Conservation (phyloP, 2,797 vertebrate genomes). For the Pelochelys cantorii region DNA sequence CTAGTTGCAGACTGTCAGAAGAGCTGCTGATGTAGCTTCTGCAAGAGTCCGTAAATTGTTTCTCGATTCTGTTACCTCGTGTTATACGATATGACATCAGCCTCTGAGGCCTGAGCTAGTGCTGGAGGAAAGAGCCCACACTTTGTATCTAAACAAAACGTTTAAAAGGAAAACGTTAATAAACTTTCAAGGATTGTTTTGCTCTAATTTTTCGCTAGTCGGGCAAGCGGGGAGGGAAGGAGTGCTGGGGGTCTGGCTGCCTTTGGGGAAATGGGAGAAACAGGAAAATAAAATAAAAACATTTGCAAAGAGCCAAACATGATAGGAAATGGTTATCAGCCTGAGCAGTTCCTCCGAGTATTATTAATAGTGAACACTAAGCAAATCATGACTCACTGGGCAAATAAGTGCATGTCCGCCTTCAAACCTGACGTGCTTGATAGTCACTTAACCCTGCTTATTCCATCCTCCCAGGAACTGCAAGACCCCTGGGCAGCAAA, state of each 20-base stretch:
- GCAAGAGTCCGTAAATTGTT: not conserved
- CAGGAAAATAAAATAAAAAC: conserved; percentile 72
- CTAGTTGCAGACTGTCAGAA: conserved; percentile 3
- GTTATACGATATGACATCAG: not conserved
- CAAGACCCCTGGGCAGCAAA: not conserved
- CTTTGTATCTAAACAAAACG: too few relatives aligned
- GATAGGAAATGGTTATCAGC: conserved; percentile 77
- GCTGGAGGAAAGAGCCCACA: not conserved
- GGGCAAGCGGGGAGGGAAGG: conserved; percentile 60
- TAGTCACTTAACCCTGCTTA: conserved; percentile 48
- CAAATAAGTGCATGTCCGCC: conserved; percentile 53
- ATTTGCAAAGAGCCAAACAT: conserved; percentile 57
- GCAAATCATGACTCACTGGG: conserved; percentile 60
- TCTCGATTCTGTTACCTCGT: conserved; percentile 20
- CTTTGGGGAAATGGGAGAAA: conserved; percentile 61
- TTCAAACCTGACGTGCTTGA: conserved; percentile 51
- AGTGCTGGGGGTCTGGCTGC: conserved; percentile 63
- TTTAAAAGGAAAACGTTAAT: not conserved
- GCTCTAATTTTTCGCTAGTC: conserved; percentile 61
- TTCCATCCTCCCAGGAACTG: not conserved
- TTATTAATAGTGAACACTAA: conserved; percentile 72
- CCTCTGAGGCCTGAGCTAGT: not conserved
- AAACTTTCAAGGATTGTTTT: conserved; percentile 38
- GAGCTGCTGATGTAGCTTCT: not conserved
- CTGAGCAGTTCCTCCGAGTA: conserved; percentile 72